Percentiles rank a stretch among this genome's conserved stretches.
These are phyloP conservation scores for Heliothis peltigera DNA, from an alignment of 2,888 invertebrate species.

Conservation along the genomic window DNA sequence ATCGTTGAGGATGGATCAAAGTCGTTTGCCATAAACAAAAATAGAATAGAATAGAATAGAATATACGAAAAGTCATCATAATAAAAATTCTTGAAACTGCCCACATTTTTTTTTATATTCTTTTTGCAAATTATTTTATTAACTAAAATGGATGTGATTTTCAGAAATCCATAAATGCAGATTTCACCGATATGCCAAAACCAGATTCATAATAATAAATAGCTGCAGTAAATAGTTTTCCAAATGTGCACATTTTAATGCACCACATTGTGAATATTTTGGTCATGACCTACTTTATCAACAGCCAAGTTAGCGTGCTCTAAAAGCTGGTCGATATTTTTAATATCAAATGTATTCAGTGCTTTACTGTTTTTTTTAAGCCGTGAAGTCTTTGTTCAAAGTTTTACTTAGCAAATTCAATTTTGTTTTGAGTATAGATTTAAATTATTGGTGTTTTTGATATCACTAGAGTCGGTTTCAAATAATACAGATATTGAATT, in stretches of 20 bases:
- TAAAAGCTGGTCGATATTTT: constrained; percentile 39
- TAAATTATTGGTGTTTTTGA: neutral
- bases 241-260: constrained; percentile 29
- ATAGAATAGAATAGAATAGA: no score
- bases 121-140: no score
- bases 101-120: no score
- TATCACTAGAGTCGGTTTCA: no score
- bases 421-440: neutral
- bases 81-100: no score
- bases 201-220: constrained; percentile 1
- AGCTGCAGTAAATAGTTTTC: constrained; percentile 2
- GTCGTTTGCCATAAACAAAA: no score
- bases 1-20: no score
- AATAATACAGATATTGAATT: no score
- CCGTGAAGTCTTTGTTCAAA: neutral
- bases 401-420: neutral
- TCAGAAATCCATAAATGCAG: neutral
- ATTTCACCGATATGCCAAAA: constrained; percentile 10
- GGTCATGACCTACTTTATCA: constrained; percentile 39
- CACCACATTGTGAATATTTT: constrained; percentile 20
- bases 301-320: constrained; percentile 31
- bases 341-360: constrained; percentile 2
- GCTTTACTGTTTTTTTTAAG: neutral
- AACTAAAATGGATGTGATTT: no score
- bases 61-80: no score